Evolutionary conservation across 2,888 invertebrate species (phyloP).

Genomic region (Stratiomys singularior): DNA sequence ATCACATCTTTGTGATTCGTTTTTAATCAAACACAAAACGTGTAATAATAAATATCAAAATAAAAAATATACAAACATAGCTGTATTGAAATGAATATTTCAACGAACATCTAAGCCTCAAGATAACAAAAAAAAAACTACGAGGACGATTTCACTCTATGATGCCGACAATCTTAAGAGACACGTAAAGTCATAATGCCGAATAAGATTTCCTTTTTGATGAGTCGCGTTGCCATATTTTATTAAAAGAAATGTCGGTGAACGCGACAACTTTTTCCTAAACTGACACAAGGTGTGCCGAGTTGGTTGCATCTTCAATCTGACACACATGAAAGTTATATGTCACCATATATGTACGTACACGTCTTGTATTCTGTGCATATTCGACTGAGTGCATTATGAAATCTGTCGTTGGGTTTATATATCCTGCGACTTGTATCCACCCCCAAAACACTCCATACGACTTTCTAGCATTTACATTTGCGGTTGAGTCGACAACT

Average conservation of each 20-base stretch:
- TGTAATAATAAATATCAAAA: too few species aligned
- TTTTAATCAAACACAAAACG: too few species aligned
- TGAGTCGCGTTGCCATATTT: not conserved
- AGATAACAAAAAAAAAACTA: too few species aligned
- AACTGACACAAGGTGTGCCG: not conserved
- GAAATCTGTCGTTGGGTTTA: constrained; percentile 9
- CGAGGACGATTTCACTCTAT: too few species aligned
- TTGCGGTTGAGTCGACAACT: constrained; percentile 2
- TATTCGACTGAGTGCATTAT: constrained; percentile 23
- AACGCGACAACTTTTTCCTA: not conserved
- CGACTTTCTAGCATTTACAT: not conserved
- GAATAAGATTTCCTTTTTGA: constrained; percentile 6
- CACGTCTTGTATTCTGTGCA: not conserved
- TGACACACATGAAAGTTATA: too few species aligned
- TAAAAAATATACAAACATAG: too few species aligned
- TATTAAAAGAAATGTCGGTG: constrained; percentile 11
- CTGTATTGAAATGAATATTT: too few species aligned
- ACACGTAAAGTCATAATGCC: not conserved
- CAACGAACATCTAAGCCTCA: too few species aligned
- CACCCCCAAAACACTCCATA: not conserved
- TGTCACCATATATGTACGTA: too few species aligned
- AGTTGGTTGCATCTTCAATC: too few species aligned
- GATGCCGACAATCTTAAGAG: not conserved
- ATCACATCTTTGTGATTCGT: too few species aligned
- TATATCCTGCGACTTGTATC: not conserved